A percentile compares a stretch with the other conserved stretches of the same genome.
These are phyloP conservation scores for Celastrina argiolus DNA, from an alignment of 2,888 invertebrate genomes.

Conservation along the genomic window DNA sequence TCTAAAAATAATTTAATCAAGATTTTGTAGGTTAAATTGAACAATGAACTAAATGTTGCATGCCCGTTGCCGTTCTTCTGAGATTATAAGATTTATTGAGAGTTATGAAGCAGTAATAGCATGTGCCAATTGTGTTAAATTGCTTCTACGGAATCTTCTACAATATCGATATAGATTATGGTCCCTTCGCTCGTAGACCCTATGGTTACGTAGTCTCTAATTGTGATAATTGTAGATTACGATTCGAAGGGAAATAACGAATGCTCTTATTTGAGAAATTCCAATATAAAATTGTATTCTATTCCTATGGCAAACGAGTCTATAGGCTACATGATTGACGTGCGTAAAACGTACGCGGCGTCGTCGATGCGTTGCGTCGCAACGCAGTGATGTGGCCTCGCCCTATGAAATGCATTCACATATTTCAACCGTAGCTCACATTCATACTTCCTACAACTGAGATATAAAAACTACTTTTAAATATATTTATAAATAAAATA, in stretches of 20 bases:
- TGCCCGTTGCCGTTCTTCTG: not conserved
- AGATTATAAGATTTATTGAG: not conserved
- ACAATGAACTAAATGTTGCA: not conserved
- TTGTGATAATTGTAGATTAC: not conserved
- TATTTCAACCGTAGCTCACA: not conserved
- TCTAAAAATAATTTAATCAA: constrained; percentile 19
- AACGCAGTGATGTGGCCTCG: no score
- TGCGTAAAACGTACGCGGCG: no score
- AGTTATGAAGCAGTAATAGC: not conserved
- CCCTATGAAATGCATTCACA: not conserved
- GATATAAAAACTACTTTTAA: not conserved
- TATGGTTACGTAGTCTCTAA: not conserved
- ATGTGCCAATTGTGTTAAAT: not conserved
- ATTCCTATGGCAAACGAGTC: not conserved
- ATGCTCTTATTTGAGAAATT: not conserved
- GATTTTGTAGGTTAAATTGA: not conserved
- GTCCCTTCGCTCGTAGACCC: not conserved
- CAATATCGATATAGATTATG: not conserved
- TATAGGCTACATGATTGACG: no score
- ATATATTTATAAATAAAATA: not conserved
- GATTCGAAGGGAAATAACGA: not conserved
- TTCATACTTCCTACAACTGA: not conserved
- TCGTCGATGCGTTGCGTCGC: no score
- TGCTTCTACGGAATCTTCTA: not conserved
- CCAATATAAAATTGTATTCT: not conserved